Evolutionary conservation across 64 coral and sea anemone species (phyloP).

Genomic region (Catalaphyllia jardinei): DNA sequence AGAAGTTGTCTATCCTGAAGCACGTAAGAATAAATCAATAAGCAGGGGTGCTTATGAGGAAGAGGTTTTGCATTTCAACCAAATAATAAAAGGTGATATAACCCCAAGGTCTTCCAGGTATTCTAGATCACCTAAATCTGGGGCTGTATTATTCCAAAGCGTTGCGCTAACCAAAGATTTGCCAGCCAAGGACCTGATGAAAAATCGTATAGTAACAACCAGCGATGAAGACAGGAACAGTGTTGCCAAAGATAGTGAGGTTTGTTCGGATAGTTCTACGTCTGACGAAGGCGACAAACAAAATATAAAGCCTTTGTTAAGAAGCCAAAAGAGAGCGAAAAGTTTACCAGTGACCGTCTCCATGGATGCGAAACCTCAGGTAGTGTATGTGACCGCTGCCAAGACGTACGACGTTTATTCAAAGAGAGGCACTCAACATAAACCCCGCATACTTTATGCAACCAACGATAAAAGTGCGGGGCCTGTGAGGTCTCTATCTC

Average conservation of each 20-base stretch:
- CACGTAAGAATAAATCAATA: neutral
- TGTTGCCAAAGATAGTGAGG: neutral
- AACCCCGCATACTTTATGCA: neutral
- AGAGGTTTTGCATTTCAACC: neutral
- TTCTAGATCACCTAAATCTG: neutral
- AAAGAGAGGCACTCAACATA: neutral
- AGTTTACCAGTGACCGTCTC: neutral
- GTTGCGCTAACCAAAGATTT: neutral
- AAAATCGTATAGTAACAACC: neutral
- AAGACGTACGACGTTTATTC: neutral
- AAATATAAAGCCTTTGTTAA: neutral
- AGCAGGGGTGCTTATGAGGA: neutral
- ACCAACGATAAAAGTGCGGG: neutral
- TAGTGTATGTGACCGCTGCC: neutral
- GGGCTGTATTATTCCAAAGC: neutral
- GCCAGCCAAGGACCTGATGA: neutral
- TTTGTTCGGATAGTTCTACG: neutral
- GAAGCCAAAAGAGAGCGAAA: neutral
- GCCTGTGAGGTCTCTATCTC: neutral
- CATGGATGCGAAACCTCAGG: neutral
- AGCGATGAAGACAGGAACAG: neutral
- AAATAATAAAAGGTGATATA: neutral
- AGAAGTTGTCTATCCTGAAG: neutral
- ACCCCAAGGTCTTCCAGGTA: neutral
- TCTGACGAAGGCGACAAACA: neutral